Evolutionary conservation across 2,888 invertebrate genomes (phyloP), one percentile per base, ranked within the genome.

Genomic region (Eilema sororculum): DNA sequence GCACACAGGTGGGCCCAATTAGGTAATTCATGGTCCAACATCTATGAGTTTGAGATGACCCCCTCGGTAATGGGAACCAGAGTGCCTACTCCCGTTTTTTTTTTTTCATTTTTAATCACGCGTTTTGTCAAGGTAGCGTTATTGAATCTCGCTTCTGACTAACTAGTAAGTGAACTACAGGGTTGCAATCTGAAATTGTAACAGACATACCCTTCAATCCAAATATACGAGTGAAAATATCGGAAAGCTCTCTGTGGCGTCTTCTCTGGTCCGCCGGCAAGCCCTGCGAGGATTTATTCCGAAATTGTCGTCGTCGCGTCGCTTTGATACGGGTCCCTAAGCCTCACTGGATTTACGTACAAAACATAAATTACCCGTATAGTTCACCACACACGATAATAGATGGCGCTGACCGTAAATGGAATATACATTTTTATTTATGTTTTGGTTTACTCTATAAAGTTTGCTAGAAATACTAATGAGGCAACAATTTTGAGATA

Each of bases 241-340:
- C 25, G 41, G 20, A 62, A 62, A 37, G 41, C 61, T 41, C 62
- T 62, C 24, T 25, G 62, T 41, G 25, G 20, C n/a, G 46, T 46
- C 16, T 25, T 52, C 52, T 52, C 30, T 52, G 52, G 13, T 52
- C 46, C 25, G 64, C 64, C 1, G 20, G 52, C 52, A 1, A 52
- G 8, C 52, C 8, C n/a, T n/a, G n/a, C 25, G 30, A 52, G 68
- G 77, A 77, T 80, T 80, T 71, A 78, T 74, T 65, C 62, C 12
- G 75, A 67, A 71, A 78, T 74, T 74, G 78, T 70, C 58, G 41
- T 64, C 46, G 52, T n/a, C 64, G 56, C 67, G 52, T n/a, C 64
- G 56, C 67, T 69, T 64, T 68, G 77, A 70, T 64, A 59, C 37
- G 71, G 62, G 41, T 62, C 65, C 71, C 61, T 65, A 28, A 80